Evolutionary conservation across 2,797 vertebrate genomes (phyloP), one percentile per base, ranked within the genome.

Genomic region (Muraenolepis orangiensis): DNA sequence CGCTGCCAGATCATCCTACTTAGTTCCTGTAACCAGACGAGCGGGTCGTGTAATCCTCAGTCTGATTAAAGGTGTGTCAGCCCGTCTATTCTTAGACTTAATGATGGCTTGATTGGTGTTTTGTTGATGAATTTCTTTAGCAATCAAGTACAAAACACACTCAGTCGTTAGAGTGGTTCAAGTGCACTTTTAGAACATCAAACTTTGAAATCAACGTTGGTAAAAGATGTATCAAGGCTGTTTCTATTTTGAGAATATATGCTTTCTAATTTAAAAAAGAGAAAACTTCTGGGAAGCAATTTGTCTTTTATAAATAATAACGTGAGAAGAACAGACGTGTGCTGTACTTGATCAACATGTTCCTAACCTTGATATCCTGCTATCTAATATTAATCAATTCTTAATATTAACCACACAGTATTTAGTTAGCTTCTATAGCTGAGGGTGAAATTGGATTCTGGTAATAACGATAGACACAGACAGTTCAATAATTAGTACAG

Each of bases 391-490:
- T 88, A 81, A 90, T 86, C 72, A 26, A 81, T 83, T 78, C 80
- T 69, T 70, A 76, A 78, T 79, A 80, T 84, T 85, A 81, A 82
- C 69, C 66, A 74, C 80, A 76, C 74, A 78, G 81, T 76, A 69
- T 82, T 82, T 79, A 82, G 78, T 78, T 78, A 75, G 68, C 76
- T 77, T 81, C 69, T 73, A 61, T 77, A 80, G 78, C 85, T 77
- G 73, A 76, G 76, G 73, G 40, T 74, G 26, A 83, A 85, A 88
- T 89, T 84, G 79, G 81, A 84, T 87, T 80, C 81, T 46, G 13
- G 13, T 31, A 66, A 28, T 46, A 42, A 57, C 26, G 11, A 23
- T 26, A 61, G 51, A 61, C n/a, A 61, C 70, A 76, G 74, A 80
- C 67, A n/a, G 69, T 51, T 61, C 57, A 28, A 74, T 84, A n/a